Conservation (phyloP, 2,888 invertebrate species). For the Anodontia alba region DNA sequence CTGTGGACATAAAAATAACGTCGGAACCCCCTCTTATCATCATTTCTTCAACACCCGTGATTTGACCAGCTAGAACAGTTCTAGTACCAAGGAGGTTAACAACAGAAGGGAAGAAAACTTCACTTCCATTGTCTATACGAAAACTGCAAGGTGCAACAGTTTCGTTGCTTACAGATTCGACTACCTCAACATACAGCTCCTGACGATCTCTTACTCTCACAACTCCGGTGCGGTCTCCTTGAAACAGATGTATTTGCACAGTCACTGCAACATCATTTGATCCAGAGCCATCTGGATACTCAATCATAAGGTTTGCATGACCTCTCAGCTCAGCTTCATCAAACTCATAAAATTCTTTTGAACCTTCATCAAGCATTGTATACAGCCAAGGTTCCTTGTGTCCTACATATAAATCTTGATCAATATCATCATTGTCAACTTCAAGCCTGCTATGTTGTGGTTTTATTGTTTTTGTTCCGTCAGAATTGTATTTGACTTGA, state of each 20-base stretch:
- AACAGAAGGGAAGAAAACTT: constrained; percentile 68
- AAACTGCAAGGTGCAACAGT: constrained; percentile 77
- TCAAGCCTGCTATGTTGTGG: constrained; percentile 68
- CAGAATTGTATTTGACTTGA: constrained; percentile 71
- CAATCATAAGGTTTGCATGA: constrained; percentile 72
- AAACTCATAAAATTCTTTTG: constrained; percentile 67
- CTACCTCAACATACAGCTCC: constrained; percentile 71
- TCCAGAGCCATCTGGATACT: constrained; percentile 62
- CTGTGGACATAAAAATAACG: constrained; percentile 70
- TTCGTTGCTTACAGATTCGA: constrained; percentile 72
- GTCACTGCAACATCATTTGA: constrained; percentile 42
- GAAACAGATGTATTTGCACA: constrained; percentile 68
- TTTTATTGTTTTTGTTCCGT: constrained; percentile 39
- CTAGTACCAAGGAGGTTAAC: constrained; percentile 72
- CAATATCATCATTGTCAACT: constrained; percentile 72
- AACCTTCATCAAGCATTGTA: constrained; percentile 67
- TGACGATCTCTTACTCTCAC: constrained; percentile 68
- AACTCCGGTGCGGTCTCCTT: constrained; percentile 75
- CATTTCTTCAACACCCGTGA: constrained; percentile 70
- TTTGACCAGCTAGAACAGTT: constrained; percentile 69
- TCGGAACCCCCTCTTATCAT: constrained; percentile 68
- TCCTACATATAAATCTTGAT: constrained; percentile 65
- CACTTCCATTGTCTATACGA: constrained; percentile 67
- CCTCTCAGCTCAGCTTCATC: constrained; percentile 71
- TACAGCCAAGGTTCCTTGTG: constrained; percentile 76